A percentile compares a stretch with the other conserved stretches of the same genome.
Evolutionary conservation across 2,113 vertebrate genomes (phyloP).

Genomic region (Formicarius rufipectus): DNA sequence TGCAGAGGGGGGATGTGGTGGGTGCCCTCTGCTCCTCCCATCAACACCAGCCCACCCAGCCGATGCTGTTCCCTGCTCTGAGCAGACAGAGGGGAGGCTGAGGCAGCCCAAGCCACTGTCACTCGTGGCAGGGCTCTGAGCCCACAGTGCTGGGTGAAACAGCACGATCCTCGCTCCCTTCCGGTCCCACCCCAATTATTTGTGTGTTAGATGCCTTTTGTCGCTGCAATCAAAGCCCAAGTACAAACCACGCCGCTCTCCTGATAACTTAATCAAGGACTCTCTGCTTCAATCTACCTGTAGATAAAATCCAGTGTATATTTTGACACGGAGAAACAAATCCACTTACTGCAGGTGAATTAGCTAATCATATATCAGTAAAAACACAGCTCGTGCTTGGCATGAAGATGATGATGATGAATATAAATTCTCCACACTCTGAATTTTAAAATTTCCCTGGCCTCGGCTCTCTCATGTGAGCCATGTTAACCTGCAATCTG

Average conservation of each 20-base stretch:
- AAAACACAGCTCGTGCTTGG: neutral
- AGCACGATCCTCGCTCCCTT: neutral
- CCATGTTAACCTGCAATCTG: conserved; percentile 19
- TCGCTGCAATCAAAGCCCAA: neutral
- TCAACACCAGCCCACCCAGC: neutral
- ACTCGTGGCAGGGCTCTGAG: neutral
- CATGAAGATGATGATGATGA: conserved; percentile 19
- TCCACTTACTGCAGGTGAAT: conserved; percentile 48
- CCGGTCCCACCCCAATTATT: neutral
- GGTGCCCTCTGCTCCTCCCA: neutral
- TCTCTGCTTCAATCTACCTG: conserved; percentile 14
- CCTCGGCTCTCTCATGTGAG: conserved; percentile 35
- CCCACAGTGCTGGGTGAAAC: neutral
- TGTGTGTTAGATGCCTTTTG: neutral
- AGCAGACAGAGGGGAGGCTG: neutral
- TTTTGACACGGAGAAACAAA: conserved; percentile 21
- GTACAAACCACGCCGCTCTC: neutral
- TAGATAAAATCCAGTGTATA: conserved; percentile 3
- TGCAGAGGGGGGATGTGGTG: rapidly evolving
- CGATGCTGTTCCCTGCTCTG: neutral
- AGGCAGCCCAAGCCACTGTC: neutral
- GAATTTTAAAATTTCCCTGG: neutral
- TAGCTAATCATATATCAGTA: conserved; percentile 34
- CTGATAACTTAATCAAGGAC: conserved; percentile 42
- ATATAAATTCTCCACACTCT: neutral